Evolutionary conservation across 2,888 invertebrate species (phyloP), one percentile per base, ranked within the genome.

Genomic region (Fragum fragum): DNA sequence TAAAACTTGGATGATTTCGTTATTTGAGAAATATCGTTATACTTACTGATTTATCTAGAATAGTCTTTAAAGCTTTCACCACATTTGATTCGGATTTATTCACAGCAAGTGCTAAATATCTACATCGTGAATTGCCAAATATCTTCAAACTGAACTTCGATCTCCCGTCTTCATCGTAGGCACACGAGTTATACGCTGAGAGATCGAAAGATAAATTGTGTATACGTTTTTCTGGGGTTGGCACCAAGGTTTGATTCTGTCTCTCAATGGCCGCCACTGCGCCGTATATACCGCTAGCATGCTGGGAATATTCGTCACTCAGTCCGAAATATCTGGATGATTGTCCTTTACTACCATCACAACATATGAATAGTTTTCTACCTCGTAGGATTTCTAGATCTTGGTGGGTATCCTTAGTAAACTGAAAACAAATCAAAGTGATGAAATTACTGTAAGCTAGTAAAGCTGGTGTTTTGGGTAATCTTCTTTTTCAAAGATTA

Each of bases 11-110:
- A n/a, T n/a, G n/a, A n/a, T n/a, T n/a, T n/a, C n/a, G n/a, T n/a
- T n/a, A n/a, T n/a, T n/a, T n/a, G n/a, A n/a, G n/a, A n/a, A n/a
- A n/a, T n/a, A n/a, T n/a, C n/a, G n/a, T 16, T 18, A 36, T n/a
- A 69, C 94, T 92, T 87, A 94, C 93, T 68, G 93, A 93, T 86
- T 92, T 91, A 80, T 94, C 93, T 69, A 93, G 82, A 32, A 93
- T 90, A 6, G 92, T 91, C 39, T 91, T 89, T 26, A 94, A 83
- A 0, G 92, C 88, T 73, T 91, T 92, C 63, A 93, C 92, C 26
- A 92, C 88, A 16, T 89, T 90, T 0, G 92, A 90, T 71, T 94
- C 94, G 76, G 90, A 90, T 83, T 90, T 92, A 7, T 89, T 90
- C n/a, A 93, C 91, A 7, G 90, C 89, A 61, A 94, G 85, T 0